Evolutionary conservation across 2,888 invertebrate species (phyloP), one percentile per base, ranked within the genome.

Genomic region (Xestia rhomboidea): DNA sequence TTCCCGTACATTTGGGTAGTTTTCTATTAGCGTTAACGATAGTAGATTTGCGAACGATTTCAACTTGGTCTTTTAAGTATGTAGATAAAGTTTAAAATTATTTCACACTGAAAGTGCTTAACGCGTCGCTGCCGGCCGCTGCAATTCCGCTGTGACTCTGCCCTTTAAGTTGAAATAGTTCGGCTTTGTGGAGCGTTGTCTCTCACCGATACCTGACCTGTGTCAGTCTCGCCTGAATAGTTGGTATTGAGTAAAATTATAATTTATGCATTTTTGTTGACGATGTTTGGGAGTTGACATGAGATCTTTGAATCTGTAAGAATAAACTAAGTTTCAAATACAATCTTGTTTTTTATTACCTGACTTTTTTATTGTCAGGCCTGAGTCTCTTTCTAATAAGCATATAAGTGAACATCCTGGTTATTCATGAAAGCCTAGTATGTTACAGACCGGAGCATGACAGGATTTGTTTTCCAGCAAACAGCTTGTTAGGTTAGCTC

Each of bases 271-370:
- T 30, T 30, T 41, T 63, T 60, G 24, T 62, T 46, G 44, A 41
- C n/a, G 8, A 41, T 71, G 63, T 71, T 2, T 46, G 24, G 41
- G 44, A 30, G 70, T 30, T 10, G 24, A 70, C 11, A 18, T 34
- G 21, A 64, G 44, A 34, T 34, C n/a, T 46, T 10, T 64, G 46
- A 21, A 57, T 69, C 27, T 46, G 18, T 41, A 34, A 46, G 11
- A 71, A 64, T 71, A 71, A 46, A 64, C 7, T 46, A 46, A 64
- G 34, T 64, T n/a, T 63, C 13, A 34, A n/a, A 63, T 57, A 64
- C 34, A 13, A 7, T 13, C 4, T 44, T 46, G 41, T 41, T 64
- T 64, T 34, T 63, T 63, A 13, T 63, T 38, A 24, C 57, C 57
- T 27, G 18, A 8, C 27, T n/a, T n/a, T n/a, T n/a, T n/a, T n/a